A percentile compares a stretch with the other conserved stretches of the same genome.
Evolutionary conservation across 2,113 vertebrate genomes (phyloP).

Genomic region (Nettapus auritus): DNA sequence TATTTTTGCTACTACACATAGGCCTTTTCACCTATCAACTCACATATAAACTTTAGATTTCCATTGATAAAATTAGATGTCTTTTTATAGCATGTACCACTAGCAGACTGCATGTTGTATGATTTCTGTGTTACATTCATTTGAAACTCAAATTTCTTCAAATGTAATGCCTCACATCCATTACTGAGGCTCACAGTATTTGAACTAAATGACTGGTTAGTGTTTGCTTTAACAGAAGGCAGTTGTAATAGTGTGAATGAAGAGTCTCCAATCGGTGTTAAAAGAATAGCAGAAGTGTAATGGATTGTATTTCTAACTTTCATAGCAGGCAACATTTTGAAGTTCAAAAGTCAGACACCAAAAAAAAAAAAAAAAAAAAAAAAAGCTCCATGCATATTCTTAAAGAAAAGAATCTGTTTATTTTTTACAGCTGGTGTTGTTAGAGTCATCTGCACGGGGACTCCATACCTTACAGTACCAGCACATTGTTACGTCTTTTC

Average conservation of each 20-base stretch:
- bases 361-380: background rate
- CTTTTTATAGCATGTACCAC: background rate
- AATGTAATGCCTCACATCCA: background rate
- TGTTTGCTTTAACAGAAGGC: background rate
- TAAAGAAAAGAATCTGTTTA: background rate
- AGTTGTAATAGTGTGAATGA: background rate
- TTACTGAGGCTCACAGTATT: background rate
- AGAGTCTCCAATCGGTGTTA: background rate
- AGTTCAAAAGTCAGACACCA: background rate
- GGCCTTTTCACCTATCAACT: background rate
- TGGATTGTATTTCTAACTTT: background rate
- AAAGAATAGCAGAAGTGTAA: background rate
- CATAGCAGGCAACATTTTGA: background rate
- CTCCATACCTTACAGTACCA: background rate
- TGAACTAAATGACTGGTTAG: background rate
- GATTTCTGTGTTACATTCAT: background rate
- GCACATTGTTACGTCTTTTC: background rate
- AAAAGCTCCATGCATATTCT: accelerated
- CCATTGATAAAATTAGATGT: background rate
- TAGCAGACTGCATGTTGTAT: background rate
- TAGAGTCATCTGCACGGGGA: background rate
- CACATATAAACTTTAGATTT: background rate
- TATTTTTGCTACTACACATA: background rate
- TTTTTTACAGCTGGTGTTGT: background rate
- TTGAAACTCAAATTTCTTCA: background rate